phyloP scores from a whole-genome alignment of 2,888 invertebrate genomes.

The Polymixis lichenea region DNA sequence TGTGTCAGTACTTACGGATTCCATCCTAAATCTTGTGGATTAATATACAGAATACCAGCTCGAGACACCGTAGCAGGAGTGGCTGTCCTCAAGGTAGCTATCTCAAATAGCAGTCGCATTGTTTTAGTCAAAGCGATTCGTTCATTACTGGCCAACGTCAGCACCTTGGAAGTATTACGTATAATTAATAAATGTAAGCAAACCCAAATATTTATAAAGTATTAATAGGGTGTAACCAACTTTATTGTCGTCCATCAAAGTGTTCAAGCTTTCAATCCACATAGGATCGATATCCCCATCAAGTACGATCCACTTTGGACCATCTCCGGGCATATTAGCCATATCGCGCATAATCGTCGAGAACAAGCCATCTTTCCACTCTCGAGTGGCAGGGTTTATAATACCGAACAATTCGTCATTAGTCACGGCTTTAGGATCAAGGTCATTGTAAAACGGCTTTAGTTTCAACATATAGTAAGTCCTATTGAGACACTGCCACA shows the following conservation, averaged over 20 bases:
- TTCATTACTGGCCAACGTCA: constrained; percentile 98
- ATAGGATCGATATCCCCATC: constrained; percentile 99
- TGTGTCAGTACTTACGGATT: constrained; percentile 92
- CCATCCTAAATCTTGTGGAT: constrained; percentile 98
- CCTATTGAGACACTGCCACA: constrained; percentile 97
- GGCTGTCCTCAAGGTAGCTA: constrained; percentile 96
- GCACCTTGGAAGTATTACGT: constrained; percentile 86
- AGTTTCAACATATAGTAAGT: constrained; percentile 95
- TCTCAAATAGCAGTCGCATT: constrained; percentile 98
- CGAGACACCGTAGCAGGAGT: constrained; percentile 99
- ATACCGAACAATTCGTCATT: constrained; percentile 98
- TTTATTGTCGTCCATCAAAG: constrained; percentile 99
- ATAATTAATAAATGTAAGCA: constrained; percentile 1
- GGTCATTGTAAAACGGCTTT: constrained; percentile 96
- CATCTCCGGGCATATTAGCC: constrained; percentile 96
- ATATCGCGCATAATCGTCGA: constrained; percentile 98
- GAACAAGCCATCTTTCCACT: constrained; percentile 98
- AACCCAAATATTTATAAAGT: not conserved
- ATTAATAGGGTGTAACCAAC: constrained; percentile 78
- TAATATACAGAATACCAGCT: constrained; percentile 98
- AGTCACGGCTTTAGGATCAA: constrained; percentile 99
- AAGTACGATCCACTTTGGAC: constrained; percentile 98
- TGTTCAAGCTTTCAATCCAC: constrained; percentile 99
- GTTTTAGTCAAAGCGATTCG: constrained; percentile 96
- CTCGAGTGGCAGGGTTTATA: constrained; percentile 97